These are phyloP conservation scores for Leptopilina drosophilae DNA, from an alignment of 2,888 invertebrate genomes.

Conservation along the genomic window DNA sequence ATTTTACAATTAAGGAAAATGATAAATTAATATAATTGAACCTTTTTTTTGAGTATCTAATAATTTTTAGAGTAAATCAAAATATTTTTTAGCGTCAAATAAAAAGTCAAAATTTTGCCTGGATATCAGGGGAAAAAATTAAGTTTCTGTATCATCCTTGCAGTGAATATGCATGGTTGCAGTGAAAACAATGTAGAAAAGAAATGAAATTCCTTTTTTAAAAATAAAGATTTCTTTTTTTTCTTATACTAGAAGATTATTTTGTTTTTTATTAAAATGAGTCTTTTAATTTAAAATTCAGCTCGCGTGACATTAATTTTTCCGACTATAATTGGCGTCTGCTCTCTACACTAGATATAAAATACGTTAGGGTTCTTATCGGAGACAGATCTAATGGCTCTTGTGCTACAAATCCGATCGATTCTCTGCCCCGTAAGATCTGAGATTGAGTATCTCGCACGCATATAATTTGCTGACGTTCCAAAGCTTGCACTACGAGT, in stretches of 20 bases:
- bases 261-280: not conserved
- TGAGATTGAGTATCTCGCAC: slow-evolving; percentile 22
- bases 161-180: too few relatives aligned
- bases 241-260: not conserved
- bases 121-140: too few relatives aligned
- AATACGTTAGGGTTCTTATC: slow-evolving; percentile 23
- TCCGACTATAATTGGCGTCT: slow-evolving; percentile 16
- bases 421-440: slow-evolving; percentile 17
- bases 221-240: not conserved
- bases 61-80: too few relatives aligned
- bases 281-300: not conserved
- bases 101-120: too few relatives aligned
- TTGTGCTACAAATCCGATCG: slow-evolving; percentile 33
- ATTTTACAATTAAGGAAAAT: too few relatives aligned
- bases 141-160: too few relatives aligned
- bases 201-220: not conserved
- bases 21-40: too few relatives aligned
- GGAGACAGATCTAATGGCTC: slow-evolving; percentile 25
- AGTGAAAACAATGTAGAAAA: too few relatives aligned
- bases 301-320: slow-evolving; percentile 15
- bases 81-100: too few relatives aligned
- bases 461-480: slow-evolving; percentile 13
- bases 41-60: too few relatives aligned
- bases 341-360: not conserved
- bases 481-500: slow-evolving; percentile 5